Evolutionary conservation across 2,888 invertebrate genomes (phyloP).

Genomic region (Melikaiella ostensackeni): DNA sequence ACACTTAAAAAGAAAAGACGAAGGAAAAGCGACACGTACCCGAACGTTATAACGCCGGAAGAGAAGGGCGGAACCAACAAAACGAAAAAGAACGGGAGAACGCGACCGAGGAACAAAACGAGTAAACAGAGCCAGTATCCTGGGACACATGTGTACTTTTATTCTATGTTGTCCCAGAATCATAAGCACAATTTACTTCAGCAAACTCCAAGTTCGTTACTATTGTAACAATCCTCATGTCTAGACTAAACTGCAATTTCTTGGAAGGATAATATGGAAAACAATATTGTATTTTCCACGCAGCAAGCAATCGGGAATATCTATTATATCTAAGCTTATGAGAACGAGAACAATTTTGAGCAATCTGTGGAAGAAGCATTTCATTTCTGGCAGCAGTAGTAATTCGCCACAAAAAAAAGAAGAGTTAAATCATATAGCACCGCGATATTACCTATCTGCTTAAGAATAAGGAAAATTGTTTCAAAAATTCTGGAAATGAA

Average conservation of each 20-base stretch:
- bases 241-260: background rate
- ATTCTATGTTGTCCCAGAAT: slow-evolving; percentile 20
- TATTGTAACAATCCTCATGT: slow-evolving; percentile 1
- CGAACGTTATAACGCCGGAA: slow-evolving; percentile 37
- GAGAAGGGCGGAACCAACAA: slow-evolving; percentile 35
- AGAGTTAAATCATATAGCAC: slow-evolving; percentile 19
- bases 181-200: slow-evolving; percentile 29
- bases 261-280: background rate
- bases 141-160: slow-evolving; percentile 28
- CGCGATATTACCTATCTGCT: background rate
- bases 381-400: background rate
- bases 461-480: background rate
- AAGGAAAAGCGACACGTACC: slow-evolving; percentile 31
- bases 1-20: slow-evolving; percentile 45
- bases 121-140: slow-evolving; percentile 31
- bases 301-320: slow-evolving; percentile 9
- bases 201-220: slow-evolving; percentile 5
- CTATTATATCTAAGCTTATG: background rate
- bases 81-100: slow-evolving; percentile 17
- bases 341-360: slow-evolving; percentile 21
- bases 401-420: background rate
- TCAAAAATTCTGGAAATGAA: background rate
- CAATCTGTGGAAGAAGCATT: slow-evolving; percentile 4
- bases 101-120: slow-evolving; percentile 24
- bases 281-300: background rate